A percentile compares a stretch with the other conserved stretches of the same genome.
Conservation (phyloP, 2,797 vertebrate species). For the Peromyscus melanophrys region DNA sequence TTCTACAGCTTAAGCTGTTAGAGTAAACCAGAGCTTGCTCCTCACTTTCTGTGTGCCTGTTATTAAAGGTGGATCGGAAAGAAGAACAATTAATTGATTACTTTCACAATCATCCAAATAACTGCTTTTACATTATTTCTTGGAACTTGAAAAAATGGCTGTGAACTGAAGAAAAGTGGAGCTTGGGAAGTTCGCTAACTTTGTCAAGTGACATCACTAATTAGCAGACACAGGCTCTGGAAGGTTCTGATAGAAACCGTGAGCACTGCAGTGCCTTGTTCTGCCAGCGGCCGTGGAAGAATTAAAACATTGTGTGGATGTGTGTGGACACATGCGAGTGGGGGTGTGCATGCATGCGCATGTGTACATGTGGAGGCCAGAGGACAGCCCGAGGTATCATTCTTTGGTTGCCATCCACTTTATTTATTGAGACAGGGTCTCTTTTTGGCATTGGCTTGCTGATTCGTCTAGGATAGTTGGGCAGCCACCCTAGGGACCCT, state of each 20-base stretch:
- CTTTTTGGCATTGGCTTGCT: neutral
- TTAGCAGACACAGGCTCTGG: neutral
- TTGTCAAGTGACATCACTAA: neutral
- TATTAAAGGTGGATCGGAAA: conserved; percentile 1
- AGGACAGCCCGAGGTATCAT: neutral
- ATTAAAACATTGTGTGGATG: neutral
- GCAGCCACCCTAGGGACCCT: neutral
- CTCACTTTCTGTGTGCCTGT: conserved; percentile 34
- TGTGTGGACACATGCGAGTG: neutral
- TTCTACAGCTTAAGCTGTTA: neutral
- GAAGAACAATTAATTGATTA: neutral
- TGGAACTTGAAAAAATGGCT: neutral
- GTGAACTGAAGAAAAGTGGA: neutral
- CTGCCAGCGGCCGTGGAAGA: neutral
- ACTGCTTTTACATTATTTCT: neutral
- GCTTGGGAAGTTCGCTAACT: neutral
- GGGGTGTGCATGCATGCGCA: neutral
- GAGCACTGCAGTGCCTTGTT: neutral
- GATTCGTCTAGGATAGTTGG: neutral
- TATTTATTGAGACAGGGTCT: neutral
- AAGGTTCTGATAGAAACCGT: neutral
- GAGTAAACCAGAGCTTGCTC: neutral
- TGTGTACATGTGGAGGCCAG: neutral
- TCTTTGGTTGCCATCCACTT: neutral
- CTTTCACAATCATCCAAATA: conserved; percentile 36